Evolutionary conservation across 2,888 invertebrate species (phyloP), one percentile per base, ranked within the genome.

Genomic region (Cacoxenus indagator): DNA sequence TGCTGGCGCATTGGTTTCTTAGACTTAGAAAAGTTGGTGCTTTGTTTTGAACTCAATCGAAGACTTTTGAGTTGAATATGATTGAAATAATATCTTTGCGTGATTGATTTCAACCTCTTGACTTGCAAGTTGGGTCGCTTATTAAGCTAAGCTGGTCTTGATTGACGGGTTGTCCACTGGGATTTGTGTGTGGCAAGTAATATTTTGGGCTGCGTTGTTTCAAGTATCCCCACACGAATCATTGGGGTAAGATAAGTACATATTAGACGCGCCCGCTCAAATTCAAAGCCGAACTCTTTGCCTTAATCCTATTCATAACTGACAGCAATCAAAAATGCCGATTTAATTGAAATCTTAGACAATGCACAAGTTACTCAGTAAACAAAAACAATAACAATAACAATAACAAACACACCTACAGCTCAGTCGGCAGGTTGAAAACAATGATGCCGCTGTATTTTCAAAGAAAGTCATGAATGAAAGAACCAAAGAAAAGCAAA

Each of bases 401-500:
- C 22, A 51, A 51, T 17, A 4, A 51, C 51, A 48, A 14, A 8
- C 5, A 29, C 57, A 59, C 31, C 26, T 31, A 8, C 59, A 1
- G 6, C 9, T 51, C 51, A 51, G 17, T 51, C 19, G 22, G 24
- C 37, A 37, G 37, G 2, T 57, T 19, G 22, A 5, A 55, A 55
- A 62, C 43, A 62, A 45, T 62, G 61, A 8, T 1, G 14, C 37
- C 37, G 14, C 8, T 43, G 43, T 43, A 62, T 37, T 59, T n/a
- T n/a, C n/a, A 31, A 59, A 45, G 61, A 22, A 43, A 61, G 43
- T 29, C 11, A 22, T 61, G 61, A 61, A 61, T 45, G 45, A 37
- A 45, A 14, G 9, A 43, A 11, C 43, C 37, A 71, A 73, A 67
- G 74, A 71, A 75, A 81, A 76, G 78, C 79, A 81, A 75, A 80